phyloP scores from a whole-genome alignment of 2,888 invertebrate species.

The Troides oblongomaculatus region DNA sequence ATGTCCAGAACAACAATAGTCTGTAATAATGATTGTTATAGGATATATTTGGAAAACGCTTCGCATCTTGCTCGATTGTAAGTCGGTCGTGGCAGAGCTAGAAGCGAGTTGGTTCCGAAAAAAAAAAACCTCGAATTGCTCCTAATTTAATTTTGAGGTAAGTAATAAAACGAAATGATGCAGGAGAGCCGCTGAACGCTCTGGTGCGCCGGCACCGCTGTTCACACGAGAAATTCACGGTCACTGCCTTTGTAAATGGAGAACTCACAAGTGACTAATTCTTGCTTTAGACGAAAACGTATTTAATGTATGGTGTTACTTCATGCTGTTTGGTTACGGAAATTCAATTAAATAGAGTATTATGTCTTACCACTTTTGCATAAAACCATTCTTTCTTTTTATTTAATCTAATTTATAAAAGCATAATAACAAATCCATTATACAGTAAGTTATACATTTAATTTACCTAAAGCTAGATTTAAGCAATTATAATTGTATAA shows the following conservation, averaged over 20 bases:
- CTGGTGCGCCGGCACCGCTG: slow-evolving; percentile 44
- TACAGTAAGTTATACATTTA: too few relatives aligned
- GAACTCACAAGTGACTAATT: slow-evolving; percentile 61
- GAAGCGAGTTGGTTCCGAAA: slow-evolving; percentile 13
- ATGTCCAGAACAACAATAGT: too few relatives aligned
- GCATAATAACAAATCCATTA: too few relatives aligned
- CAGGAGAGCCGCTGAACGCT: slow-evolving; percentile 49
- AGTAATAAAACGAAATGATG: slow-evolving; percentile 53
- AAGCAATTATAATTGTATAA: too few relatives aligned
- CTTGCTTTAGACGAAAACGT: slow-evolving; percentile 41
- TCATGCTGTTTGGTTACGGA: slow-evolving; percentile 27
- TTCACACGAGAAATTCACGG: slow-evolving; percentile 79
- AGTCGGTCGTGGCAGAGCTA: neutral
- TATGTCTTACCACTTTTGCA: slow-evolving; percentile 1
- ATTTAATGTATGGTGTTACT: slow-evolving; percentile 34
- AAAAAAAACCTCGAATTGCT: slow-evolving; percentile 38
- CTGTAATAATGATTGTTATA: too few relatives aligned
- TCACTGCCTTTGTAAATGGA: slow-evolving; percentile 75
- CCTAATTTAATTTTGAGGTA: slow-evolving; percentile 69
- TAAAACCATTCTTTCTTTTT: neutral
- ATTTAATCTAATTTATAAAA: too few relatives aligned
- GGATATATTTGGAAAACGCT: too few relatives aligned
- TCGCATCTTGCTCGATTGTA: too few relatives aligned
- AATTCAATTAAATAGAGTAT: slow-evolving; percentile 19
- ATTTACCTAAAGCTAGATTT: too few relatives aligned